Conservation (phyloP, 1,140 invertebrate genomes). For the Daktulosphaira vitifoliae region DNA sequence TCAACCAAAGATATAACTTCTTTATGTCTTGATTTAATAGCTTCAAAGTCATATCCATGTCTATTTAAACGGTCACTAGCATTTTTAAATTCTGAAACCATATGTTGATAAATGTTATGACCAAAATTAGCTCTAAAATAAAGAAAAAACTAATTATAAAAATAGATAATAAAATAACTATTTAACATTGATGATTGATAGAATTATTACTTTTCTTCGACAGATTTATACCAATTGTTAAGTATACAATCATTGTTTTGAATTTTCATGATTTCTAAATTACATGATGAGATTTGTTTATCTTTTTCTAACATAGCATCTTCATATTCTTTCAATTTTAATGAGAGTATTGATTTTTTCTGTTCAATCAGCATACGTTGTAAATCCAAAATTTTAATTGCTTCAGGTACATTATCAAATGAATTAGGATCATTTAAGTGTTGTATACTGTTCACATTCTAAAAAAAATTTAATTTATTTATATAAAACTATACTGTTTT, state of each 20-base stretch:
- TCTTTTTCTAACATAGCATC: not conserved
- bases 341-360: not conserved
- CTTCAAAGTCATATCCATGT: not conserved
- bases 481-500: too few species aligned
- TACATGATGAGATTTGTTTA: not conserved
- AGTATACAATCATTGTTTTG: not conserved
- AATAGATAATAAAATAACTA: not conserved
- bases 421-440: too few species aligned
- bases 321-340: conserved; percentile 18
- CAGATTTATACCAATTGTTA: not conserved
- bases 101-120: not conserved
- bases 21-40: conserved; percentile 5
- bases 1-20: not conserved
- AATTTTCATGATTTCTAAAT: conserved; percentile 7
- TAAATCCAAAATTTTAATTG: not conserved
- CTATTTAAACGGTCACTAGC: conserved; percentile 20
- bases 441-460: too few species aligned
- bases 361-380: conserved; percentile 12
- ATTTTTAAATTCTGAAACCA: not conserved
- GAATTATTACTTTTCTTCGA: conserved; percentile 2
- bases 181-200: not conserved
- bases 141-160: not conserved
- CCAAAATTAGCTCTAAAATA: not conserved
- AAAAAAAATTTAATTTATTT: too few species aligned
- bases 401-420: not conserved